phyloP scores from a whole-genome alignment of 1,140 invertebrate species.

The Samia ricini region DNA sequence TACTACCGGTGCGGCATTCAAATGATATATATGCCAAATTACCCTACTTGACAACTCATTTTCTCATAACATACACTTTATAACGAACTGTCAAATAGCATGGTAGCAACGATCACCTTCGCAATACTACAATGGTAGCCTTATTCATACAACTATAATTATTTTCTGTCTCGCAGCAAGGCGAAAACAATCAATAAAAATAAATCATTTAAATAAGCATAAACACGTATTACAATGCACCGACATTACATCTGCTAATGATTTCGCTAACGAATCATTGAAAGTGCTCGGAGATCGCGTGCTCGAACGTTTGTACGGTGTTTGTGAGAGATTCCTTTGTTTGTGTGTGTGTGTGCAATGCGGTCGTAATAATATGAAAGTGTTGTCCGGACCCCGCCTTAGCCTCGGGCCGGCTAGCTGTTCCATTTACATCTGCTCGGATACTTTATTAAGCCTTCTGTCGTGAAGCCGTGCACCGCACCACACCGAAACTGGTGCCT shows the following conservation, averaged over 20 bases:
- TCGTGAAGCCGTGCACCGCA: conserved; percentile 38
- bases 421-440: conserved; percentile 75
- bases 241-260: conserved; percentile 76
- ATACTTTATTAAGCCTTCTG: conserved; percentile 73
- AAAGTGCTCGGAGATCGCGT: conserved; percentile 72
- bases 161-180: conserved; percentile 76
- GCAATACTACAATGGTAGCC: conserved; percentile 68
- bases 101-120: conserved; percentile 63
- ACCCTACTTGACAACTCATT: conserved; percentile 72
- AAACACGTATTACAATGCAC: conserved; percentile 75
- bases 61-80: conserved; percentile 61
- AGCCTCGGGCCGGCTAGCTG: conserved; percentile 62
- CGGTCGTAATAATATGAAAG: conserved; percentile 75
- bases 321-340: conserved; percentile 23
- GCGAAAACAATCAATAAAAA: conserved; percentile 78
- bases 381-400: conserved; percentile 73
- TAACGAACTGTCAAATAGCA: conserved; percentile 70
- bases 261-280: conserved; percentile 77
- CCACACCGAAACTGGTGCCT: conserved; percentile 34
- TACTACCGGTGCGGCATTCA: conserved; percentile 26
- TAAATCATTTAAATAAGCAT: conserved; percentile 78
- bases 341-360: conserved; percentile 60
- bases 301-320: conserved; percentile 47
- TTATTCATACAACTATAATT: conserved; percentile 70
- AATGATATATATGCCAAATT: conserved; percentile 55